Percentiles rank a stretch among this genome's conserved stretches.
Conservation (phyloP, 1,140 invertebrate species). For the Rhynchophorus ferrugineus region DNA sequence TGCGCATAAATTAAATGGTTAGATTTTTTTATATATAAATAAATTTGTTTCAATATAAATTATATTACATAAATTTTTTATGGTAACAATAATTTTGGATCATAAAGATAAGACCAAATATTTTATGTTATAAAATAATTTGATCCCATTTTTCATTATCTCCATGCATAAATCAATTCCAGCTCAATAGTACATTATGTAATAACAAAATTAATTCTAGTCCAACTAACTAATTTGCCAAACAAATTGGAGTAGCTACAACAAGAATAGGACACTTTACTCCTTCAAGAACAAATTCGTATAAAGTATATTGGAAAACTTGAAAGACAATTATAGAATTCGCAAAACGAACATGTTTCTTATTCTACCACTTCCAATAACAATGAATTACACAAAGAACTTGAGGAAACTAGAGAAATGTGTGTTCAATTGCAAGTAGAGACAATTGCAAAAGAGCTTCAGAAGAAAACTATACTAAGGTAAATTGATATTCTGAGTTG, state of each 20-base stretch:
- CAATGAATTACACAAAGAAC: constrained; percentile 29
- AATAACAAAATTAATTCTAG: too few species aligned
- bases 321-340: constrained; percentile 53
- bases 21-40: background rate
- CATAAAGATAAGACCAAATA: too few species aligned
- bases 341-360: constrained; percentile 32
- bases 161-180: too few species aligned
- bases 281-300: constrained; percentile 48
- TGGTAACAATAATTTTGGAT: too few species aligned
- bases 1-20: too few species aligned
- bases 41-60: too few species aligned
- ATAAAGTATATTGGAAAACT: constrained; percentile 55
- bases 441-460: constrained; percentile 22
- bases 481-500: background rate
- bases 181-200: too few species aligned
- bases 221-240: constrained; percentile 49
- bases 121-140: too few species aligned
- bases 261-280: constrained; percentile 45
- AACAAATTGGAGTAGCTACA: constrained; percentile 43
- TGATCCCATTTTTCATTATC: too few species aligned
- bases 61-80: too few species aligned
- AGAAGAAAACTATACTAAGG: constrained; percentile 28
- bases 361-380: constrained; percentile 14
- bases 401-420: constrained; percentile 37
- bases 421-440: constrained; percentile 28